Base-by-base conservation (phyloP, 1,140 invertebrate genomes). In the Colletes latitarsis region DNA sequence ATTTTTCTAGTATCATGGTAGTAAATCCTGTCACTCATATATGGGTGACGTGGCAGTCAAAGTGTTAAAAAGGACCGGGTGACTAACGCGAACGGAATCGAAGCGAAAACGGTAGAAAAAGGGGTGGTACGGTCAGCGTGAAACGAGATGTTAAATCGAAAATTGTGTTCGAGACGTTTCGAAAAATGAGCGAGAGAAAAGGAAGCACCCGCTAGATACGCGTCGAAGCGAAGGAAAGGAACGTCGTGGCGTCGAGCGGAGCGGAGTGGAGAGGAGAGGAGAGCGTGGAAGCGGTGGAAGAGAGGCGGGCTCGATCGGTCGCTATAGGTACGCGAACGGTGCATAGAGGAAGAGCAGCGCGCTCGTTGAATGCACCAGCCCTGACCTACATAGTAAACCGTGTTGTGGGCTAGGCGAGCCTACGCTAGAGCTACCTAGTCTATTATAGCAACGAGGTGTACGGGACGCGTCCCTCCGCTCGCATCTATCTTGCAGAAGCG, bases 371-470 rank as follows among this genome's bases (percentile, higher is more conserved):
- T 93, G 93, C 93, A 90, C 83, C 91, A 93, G 92, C 92, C 93
- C 91, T 93, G 93, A 93, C 93, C 93, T 92, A 93, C 92, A 93
- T 93, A 93, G 92, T 92, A 92, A 91, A 92, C 82, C 90, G 91
- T 88, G 91, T 92, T 92, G 92, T 92, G 90, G 91, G 89, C 92
- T 92, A 91, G 91, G 88, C 92, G 86, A 87, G 89, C 90, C 88
- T 91, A 92, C 89, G 88, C 86, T 89, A 87, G 85, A 89, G 83
- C 88, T 88, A 89, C 90, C 88, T 91, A 90, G 90, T 88, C 91
- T 88, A 92, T 93, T 93, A 93, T 92, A 92, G 90, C 87, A 87
- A 87, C 90, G 85, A 90, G 89, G 88, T 89, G 86, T 87, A 88
- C 43, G 63, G 85, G 49, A 76, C 52, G 76, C 63, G 72, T 64